These are phyloP conservation scores for Chamaetylas fuelleborni DNA, from an alignment of 2,113 vertebrate genomes.

Conservation along the genomic window DNA sequence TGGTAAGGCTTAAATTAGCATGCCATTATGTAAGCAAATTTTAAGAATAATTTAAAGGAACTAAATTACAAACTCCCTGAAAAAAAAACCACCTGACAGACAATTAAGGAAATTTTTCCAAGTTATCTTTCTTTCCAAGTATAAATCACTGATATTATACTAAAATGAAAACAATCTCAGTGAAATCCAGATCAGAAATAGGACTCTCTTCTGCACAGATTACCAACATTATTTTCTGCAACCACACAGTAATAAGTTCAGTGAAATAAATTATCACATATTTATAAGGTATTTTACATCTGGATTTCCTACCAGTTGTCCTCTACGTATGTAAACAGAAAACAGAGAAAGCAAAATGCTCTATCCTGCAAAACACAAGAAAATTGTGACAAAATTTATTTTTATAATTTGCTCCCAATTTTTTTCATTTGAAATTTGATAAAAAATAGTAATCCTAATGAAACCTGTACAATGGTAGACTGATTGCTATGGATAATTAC, in stretches of 20 bases:
- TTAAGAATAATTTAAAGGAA: conserved; percentile 20
- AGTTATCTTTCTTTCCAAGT: neutral
- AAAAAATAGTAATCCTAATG: neutral
- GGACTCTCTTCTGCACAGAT: neutral
- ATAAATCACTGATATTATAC: neutral
- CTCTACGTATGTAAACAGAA: neutral
- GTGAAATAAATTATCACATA: neutral
- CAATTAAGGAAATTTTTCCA: neutral
- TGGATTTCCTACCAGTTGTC: neutral
- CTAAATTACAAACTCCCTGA: neutral
- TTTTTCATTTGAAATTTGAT: neutral
- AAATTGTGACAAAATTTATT: neutral
- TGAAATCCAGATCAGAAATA: neutral
- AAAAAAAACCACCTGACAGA: neutral
- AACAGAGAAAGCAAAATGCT: neutral
- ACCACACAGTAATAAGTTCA: neutral
- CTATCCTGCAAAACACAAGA: neutral
- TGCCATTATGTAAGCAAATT: conserved; percentile 10
- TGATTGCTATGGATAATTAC: neutral
- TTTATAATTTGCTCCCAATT: neutral
- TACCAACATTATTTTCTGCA: neutral
- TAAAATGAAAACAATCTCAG: neutral
- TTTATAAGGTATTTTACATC: neutral
- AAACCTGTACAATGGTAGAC: neutral
- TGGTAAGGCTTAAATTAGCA: conserved; percentile 15